Evolutionary conservation across 37 sponge, comb jelly and placozoan genomes (phyloP), one percentile per base, ranked within the genome.

Genomic region (Aplysina aerophoba): DNA sequence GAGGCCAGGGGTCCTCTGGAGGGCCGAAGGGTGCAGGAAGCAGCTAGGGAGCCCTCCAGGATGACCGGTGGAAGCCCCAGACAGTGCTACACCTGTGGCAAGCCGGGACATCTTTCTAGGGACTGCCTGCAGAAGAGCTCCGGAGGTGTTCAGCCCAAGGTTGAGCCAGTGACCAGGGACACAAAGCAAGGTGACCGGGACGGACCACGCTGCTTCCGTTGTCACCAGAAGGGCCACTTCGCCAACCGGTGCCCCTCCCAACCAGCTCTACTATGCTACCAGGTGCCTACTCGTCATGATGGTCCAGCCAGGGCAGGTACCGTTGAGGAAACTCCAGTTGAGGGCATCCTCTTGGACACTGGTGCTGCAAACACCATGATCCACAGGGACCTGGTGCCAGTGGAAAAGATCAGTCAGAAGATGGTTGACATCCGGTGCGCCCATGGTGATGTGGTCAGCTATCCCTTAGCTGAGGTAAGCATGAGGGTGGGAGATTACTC

Each of bases 311-410:
- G 86, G 34, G 20, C 31, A n/a, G 86, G 86, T 16, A 60, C 63
- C 34, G 79, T 85, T 17, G 58, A 77, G 24, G 79, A 72, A 16
- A 56, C 38, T 36, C 37, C 73, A 15, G 73, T 73, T 20, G 15
- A 71, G 39, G 81, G 74, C 22, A 80, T 80, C 33, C 57, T 87
- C n/a, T 40, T 87, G 58, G 87, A 87, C 81, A 87, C 87, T 12
- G 87, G 87, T 0, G 81, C 81, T 19, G 33, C 87, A 19, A 58
- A 41, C 57, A 81, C 87, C 11, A 53, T 87, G 81, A 81, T 87
- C 36, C 81, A 40, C 34, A 81, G 58, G 17, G 81, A 87, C 30
- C 71, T 87, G 58, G 81, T 87, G n/a, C 35, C 81, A 55, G n/a
- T 22, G 24, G 57, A 80, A 14, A 79, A 41, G 27, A 80, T 64